Base-by-base conservation (phyloP, 2,888 invertebrate genomes). In the Noctuana brunneofusca region DNA sequence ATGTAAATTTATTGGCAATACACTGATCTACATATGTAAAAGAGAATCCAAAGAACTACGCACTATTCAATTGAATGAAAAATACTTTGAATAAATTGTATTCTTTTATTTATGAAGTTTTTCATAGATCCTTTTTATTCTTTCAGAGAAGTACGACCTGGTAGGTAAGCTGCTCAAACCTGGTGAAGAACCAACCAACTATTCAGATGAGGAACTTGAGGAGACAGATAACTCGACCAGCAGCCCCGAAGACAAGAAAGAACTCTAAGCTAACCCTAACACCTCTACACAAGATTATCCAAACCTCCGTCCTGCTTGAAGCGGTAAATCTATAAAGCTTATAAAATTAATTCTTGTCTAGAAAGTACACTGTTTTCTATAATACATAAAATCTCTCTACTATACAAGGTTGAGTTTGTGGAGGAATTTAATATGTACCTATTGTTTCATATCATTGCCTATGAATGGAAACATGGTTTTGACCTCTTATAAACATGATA, bases 101-200 rank as follows among this genome's bases (percentile, higher is more conserved):
- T 32, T 32, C 3, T 16, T 41, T 16, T 16, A 41, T 20, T 32
- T 2, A 12, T 12, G 30, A n/a, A n/a, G n/a, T 41, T 1, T 2
- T 46, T 35, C 18, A 46, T 20, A 0, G 27, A 6, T 24, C 9
- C 8, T 16, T 0, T 27, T 30, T 58, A 22, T 49, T n/a, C 11
- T 93, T 93, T 9, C 92, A 98, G 98, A 99, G 93, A 98, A 97
- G 86, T 99, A 99, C 86, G 96, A 97, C 43, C 94, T 96, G 68
- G 97, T 99, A 38, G 99, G 99, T 14, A 95, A 95, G 76, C 90
- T 99, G 58, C 87, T 99, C 79, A 97, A 96, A 79, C 97, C 97
- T 0, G 98, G 98, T 11, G 98, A 99, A 76, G 94, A 96, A 75
- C 96, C 97, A 0, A 95, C 95, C 65, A 97, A 95, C 80, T 98